Evolutionary conservation across 2,888 invertebrate species (phyloP).

Genomic region (Schizaphis graminum): DNA sequence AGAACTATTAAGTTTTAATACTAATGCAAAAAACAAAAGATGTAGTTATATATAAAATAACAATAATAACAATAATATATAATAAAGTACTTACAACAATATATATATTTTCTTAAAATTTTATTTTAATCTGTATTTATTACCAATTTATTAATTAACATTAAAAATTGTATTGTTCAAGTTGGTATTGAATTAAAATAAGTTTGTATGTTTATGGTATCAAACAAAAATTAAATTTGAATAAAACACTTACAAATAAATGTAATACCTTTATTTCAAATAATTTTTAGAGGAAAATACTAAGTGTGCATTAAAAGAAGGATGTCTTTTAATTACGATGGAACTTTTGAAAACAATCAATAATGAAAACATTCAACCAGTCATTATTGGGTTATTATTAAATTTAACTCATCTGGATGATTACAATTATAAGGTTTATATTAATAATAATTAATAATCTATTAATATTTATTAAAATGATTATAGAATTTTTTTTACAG

Average conservation of each 20-base stretch:
- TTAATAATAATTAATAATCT: not conserved
- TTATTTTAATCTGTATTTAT: not conserved
- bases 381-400: conserved; percentile 43
- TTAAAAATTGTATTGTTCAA: not conserved
- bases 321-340: conserved; percentile 53
- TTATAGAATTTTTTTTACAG: not conserved
- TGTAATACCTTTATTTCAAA: not conserved
- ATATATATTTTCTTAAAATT: not conserved
- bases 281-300: conserved; percentile 54
- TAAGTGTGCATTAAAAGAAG: conserved; percentile 40
- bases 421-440: conserved; percentile 47
- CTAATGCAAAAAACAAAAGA: not conserved
- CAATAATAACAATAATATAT: not conserved
- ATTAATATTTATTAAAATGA: not conserved
- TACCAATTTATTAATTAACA: not conserved
- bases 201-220: not conserved
- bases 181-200: not conserved
- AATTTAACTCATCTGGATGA: conserved; percentile 60
- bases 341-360: conserved; percentile 30
- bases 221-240: not conserved
- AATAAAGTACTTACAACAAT: not conserved
- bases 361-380: conserved; percentile 32
- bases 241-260: not conserved
- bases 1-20: not conserved
- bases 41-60: not conserved